Percentiles rank a stretch among this genome's conserved stretches.
Conservation (phyloP, 2,888 invertebrate genomes). For the Zygogramma bicolorata region DNA sequence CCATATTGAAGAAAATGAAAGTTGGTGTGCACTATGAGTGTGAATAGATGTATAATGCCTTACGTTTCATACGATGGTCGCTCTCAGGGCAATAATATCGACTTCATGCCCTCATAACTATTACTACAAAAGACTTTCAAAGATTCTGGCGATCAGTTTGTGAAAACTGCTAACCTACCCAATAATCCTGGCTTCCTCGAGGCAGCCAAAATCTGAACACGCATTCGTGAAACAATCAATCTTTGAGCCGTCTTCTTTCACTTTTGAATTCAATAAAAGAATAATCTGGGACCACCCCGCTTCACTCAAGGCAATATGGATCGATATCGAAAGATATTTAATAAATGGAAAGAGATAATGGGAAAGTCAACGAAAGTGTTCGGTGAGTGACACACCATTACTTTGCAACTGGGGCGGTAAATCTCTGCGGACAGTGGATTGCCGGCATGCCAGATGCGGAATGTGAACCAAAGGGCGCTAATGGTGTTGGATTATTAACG, state of each 20-base stretch:
- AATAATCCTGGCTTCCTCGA: no score
- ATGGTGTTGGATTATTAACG: conserved; percentile 68
- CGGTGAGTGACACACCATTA: conserved; percentile 53
- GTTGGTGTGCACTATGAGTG: no score
- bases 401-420: conserved; percentile 53
- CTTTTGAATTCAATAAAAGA: neutral
- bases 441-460: conserved; percentile 52
- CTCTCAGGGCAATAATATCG: no score
- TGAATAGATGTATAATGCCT: no score
- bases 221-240: neutral
- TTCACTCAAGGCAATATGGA: neutral
- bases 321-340: conserved; percentile 33
- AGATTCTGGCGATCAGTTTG: no score
- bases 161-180: no score
- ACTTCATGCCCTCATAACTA: no score
- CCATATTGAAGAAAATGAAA: no score
- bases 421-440: conserved; percentile 59
- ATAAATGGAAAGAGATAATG: conserved; percentile 50
- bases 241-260: neutral
- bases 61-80: no score
- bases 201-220: no score
- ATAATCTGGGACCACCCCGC: neutral
- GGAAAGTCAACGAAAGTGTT: conserved; percentile 51
- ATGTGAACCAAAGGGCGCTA: conserved; percentile 58
- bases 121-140: no score